phyloP scores from a whole-genome alignment of 2,888 invertebrate species.

The Synanthedon myopaeformis region DNA sequence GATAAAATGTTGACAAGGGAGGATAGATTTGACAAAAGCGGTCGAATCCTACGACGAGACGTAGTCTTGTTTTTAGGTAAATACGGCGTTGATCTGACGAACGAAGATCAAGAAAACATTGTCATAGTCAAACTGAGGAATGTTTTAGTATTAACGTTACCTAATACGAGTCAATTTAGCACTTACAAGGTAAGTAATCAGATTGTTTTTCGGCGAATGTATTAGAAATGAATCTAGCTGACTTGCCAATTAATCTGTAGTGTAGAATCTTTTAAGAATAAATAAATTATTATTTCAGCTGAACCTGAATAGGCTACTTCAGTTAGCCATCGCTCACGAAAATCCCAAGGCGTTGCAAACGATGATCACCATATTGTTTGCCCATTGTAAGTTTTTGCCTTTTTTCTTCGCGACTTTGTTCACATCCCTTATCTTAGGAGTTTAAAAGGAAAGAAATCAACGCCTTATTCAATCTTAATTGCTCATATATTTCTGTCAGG shows the following conservation, averaged over 20 bases:
- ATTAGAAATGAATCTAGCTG: too few species aligned
- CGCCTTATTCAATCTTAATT: too few species aligned
- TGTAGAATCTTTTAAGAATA: not conserved
- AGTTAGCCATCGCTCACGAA: constrained; percentile 18
- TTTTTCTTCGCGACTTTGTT: not conserved
- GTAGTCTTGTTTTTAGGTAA: constrained; percentile 34
- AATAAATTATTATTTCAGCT: constrained; percentile 12
- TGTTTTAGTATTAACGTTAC: constrained; percentile 15
- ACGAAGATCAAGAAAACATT: not conserved
- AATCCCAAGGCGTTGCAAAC: constrained; percentile 17
- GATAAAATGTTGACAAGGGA: constrained; percentile 15
- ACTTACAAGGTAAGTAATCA: constrained; percentile 15
- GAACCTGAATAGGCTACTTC: constrained; percentile 17
- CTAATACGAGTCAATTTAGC: constrained; percentile 10
- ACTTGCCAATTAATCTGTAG: too few species aligned
- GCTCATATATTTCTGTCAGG: too few species aligned
- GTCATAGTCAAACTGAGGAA: constrained; percentile 15
- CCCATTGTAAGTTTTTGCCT: constrained; percentile 20
- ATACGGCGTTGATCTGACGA: constrained; percentile 14
- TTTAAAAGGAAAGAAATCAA: too few species aligned
- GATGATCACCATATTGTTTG: constrained; percentile 18
- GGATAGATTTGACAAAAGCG: constrained; percentile 15
- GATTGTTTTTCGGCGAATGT: too few species aligned
- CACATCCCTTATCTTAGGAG: too few species aligned
- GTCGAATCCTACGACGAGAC: constrained; percentile 27